phyloP scores from a whole-genome alignment of 2,797 vertebrate species.

The Enteromius viviparus region DNA sequence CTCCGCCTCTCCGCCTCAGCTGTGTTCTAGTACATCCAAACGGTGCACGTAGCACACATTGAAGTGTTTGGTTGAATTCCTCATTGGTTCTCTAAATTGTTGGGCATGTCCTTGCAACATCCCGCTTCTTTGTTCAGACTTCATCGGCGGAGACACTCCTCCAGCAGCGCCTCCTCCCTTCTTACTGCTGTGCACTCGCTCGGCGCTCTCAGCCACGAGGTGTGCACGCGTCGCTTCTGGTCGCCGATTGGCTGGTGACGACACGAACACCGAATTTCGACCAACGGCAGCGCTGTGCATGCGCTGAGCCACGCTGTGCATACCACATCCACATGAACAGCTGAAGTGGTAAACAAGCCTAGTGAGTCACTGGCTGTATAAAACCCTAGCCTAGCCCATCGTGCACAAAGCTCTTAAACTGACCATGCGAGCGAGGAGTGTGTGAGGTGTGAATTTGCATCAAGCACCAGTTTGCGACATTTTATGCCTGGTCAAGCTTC shows the following conservation, averaged over 20 bases:
- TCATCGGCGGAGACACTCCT: background rate
- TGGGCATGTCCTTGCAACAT: slow-evolving; percentile 3
- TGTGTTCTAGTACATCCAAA: background rate
- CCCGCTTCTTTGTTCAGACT: slow-evolving; percentile 33
- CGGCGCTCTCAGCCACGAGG: slow-evolving; percentile 65
- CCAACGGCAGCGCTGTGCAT: slow-evolving; percentile 89
- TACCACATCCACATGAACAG: slow-evolving; percentile 39
- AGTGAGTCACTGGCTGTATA: slow-evolving; percentile 67
- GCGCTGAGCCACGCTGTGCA: slow-evolving; percentile 78
- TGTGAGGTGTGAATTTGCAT: background rate
- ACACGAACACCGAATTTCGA: slow-evolving; percentile 76
- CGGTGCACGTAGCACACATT: slow-evolving; percentile 12
- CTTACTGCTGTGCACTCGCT: slow-evolving; percentile 75
- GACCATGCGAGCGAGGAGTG: background rate
- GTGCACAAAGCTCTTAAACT: slow-evolving; percentile 27
- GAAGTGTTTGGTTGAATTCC: background rate
- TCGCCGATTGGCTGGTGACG: slow-evolving; percentile 77
- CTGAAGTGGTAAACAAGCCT: slow-evolving; percentile 59
- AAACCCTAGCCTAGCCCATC: slow-evolving; percentile 56
- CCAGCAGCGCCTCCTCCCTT: slow-evolving; percentile 4
- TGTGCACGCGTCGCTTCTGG: slow-evolving; percentile 84
- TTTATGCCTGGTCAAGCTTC: background rate
- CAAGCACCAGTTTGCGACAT: background rate
- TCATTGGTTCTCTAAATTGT: background rate
- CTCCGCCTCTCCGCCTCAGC: background rate